Evolutionary conservation across 2,113 vertebrate genomes (phyloP).

Genomic region (Verasper variegatus): DNA sequence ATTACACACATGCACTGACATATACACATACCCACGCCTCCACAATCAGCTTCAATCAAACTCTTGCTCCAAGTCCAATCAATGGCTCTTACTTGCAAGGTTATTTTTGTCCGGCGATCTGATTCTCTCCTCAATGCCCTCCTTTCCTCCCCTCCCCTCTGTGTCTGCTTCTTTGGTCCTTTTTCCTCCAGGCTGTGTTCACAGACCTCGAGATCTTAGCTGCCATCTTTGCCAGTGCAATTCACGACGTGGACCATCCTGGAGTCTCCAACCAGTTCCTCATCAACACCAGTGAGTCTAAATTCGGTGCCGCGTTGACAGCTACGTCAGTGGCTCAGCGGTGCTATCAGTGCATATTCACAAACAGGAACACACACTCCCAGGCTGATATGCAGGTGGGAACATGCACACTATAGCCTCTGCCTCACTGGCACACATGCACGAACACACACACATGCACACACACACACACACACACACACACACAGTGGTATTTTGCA

Average conservation of each 20-base stretch:
- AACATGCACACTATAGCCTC: slow-evolving; percentile 28
- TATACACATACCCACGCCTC: neutral
- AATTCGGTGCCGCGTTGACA: slow-evolving; percentile 24
- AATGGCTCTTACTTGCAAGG: slow-evolving; percentile 48
- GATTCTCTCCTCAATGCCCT: slow-evolving; percentile 28
- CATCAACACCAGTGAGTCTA: slow-evolving; percentile 98
- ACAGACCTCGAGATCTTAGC: slow-evolving; percentile 98
- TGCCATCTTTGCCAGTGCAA: slow-evolving; percentile 99
- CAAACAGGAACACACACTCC: slow-evolving; percentile 3
- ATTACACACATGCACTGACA: slow-evolving; percentile 15
- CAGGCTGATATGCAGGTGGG: slow-evolving; percentile 20
- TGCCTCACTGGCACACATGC: neutral
- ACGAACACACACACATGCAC: neutral
- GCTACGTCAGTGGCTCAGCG: slow-evolving; percentile 39
- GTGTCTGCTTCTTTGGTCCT: slow-evolving; percentile 4
- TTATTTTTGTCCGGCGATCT: slow-evolving; percentile 53
- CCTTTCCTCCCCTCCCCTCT: slow-evolving; percentile 2
- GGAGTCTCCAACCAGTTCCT: slow-evolving; percentile 99
- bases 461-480: slow-evolving; percentile 7
- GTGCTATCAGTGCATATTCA: slow-evolving; percentile 24
- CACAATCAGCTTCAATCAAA: slow-evolving; percentile 69
- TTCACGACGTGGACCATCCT: slow-evolving; percentile 98
- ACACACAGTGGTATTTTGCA: neutral
- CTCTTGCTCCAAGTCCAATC: slow-evolving; percentile 52
- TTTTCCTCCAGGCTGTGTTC: slow-evolving; percentile 91